These are phyloP conservation scores for Hafferia zeledoni DNA, from an alignment of 2,797 vertebrate genomes.

Conservation along the genomic window DNA sequence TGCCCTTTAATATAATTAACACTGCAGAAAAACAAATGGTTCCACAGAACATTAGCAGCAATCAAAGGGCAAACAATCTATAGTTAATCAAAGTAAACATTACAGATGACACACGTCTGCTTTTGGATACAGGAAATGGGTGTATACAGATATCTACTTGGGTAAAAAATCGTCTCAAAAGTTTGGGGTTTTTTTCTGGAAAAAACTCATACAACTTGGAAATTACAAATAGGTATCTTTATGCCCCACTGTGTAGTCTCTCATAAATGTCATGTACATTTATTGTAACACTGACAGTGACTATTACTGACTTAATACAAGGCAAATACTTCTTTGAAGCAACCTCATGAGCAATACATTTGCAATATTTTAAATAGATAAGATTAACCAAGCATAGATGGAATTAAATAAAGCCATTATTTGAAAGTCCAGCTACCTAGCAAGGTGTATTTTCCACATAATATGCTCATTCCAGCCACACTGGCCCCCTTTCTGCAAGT, in stretches of 20 bases:
- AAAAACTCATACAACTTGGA: conserved; percentile 8
- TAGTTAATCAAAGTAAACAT: not conserved
- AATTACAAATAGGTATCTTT: not conserved
- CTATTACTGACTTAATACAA: not conserved
- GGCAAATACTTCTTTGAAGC: not conserved
- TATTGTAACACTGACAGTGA: not conserved
- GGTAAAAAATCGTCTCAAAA: not conserved
- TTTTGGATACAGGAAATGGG: not conserved
- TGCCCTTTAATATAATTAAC: not conserved
- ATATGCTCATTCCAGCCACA: not conserved
- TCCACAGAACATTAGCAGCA: not conserved
- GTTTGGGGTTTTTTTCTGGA: not conserved
- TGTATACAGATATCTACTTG: not conserved
- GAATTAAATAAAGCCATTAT: not conserved
- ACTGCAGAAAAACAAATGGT: not conserved
- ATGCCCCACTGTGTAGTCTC: not conserved
- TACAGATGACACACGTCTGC: not conserved
- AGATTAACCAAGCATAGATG: not conserved
- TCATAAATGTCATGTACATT: conserved; percentile 4
- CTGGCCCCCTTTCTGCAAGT: not conserved
- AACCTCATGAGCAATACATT: not conserved
- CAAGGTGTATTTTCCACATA: conserved; percentile 19
- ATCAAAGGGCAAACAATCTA: conserved; percentile 4
- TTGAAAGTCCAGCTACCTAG: not conserved
- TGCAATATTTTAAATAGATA: not conserved